Evolutionary conservation across 2,113 vertebrate genomes (phyloP).

Genomic region (Lutjanus erythropterus): DNA sequence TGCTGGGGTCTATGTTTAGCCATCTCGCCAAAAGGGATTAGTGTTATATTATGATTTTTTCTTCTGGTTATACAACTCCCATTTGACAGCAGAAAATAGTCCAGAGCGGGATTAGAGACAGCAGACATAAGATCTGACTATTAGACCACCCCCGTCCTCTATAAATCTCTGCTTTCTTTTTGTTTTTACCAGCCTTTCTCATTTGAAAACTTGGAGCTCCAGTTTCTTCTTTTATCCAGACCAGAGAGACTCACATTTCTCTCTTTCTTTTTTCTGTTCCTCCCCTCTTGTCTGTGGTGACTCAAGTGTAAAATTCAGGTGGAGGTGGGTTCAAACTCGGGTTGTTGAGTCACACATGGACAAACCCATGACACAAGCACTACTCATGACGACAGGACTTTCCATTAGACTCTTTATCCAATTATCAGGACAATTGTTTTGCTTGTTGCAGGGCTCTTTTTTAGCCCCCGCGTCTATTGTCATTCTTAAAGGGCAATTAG

Average conservation of each 20-base stretch:
- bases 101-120: constrained; percentile 54
- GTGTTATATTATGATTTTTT: constrained; percentile 63
- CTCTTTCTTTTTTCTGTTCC: constrained; percentile 9
- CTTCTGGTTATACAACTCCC: constrained; percentile 65
- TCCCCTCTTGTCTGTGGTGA: constrained; percentile 57
- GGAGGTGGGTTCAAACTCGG: constrained; percentile 23
- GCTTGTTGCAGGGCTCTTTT: constrained; percentile 36
- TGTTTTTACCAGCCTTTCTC: neutral
- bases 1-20: constrained; percentile 56
- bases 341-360: constrained; percentile 62
- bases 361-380: constrained; percentile 60
- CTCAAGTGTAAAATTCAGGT: constrained; percentile 68
- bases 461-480: constrained; percentile 41
- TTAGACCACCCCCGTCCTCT: constrained; percentile 24
- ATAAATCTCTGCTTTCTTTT: neutral
- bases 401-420: constrained; percentile 60
- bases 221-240: constrained; percentile 29
- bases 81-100: constrained; percentile 54
- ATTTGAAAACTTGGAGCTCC: constrained; percentile 11
- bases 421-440: constrained; percentile 62
- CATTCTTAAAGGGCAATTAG: constrained; percentile 74
- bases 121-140: constrained; percentile 49
- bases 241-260: constrained; percentile 13
- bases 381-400: constrained; percentile 45
- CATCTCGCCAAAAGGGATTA: constrained; percentile 44